Evolutionary conservation across 2,797 vertebrate species (phyloP).

Genomic region (Tamandua tetradactyla): DNA sequence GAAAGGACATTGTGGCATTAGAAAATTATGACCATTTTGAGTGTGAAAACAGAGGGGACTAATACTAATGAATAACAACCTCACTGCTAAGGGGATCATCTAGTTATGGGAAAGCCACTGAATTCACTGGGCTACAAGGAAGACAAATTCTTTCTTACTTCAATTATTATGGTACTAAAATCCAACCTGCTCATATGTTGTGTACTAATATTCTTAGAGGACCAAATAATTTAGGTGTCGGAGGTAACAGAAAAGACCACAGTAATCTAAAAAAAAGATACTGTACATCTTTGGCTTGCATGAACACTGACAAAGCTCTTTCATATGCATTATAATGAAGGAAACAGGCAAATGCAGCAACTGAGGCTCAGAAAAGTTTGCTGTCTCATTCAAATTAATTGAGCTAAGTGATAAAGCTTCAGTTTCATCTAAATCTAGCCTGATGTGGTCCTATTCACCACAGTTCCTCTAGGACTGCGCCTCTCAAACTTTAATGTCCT

Average conservation of each 20-base stretch:
- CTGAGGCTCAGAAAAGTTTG: conserved; percentile 11
- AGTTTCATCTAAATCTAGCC: background rate
- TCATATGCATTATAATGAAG: background rate
- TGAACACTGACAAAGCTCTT: background rate
- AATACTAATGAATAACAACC: background rate
- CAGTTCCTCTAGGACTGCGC: background rate
- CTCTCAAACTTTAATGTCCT: background rate
- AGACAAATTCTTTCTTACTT: conserved; percentile 34
- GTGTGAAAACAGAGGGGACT: background rate
- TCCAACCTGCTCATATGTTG: background rate
- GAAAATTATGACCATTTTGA: background rate
- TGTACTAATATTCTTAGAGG: conserved; percentile 31
- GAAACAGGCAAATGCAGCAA: conserved; percentile 5
- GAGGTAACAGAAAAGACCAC: conserved; percentile 34
- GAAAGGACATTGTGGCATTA: background rate
- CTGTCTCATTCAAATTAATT: background rate
- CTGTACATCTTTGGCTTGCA: background rate
- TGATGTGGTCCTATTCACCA: background rate
- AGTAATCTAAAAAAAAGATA: conserved; percentile 32
- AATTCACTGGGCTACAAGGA: background rate
- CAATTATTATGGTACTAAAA: conserved; percentile 12
- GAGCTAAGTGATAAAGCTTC: background rate
- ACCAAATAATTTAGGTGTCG: conserved; percentile 43
- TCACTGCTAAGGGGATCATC: background rate
- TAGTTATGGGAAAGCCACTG: background rate